Evolutionary conservation across 2,797 vertebrate species (phyloP).

Genomic region (Anguilla obscura): DNA sequence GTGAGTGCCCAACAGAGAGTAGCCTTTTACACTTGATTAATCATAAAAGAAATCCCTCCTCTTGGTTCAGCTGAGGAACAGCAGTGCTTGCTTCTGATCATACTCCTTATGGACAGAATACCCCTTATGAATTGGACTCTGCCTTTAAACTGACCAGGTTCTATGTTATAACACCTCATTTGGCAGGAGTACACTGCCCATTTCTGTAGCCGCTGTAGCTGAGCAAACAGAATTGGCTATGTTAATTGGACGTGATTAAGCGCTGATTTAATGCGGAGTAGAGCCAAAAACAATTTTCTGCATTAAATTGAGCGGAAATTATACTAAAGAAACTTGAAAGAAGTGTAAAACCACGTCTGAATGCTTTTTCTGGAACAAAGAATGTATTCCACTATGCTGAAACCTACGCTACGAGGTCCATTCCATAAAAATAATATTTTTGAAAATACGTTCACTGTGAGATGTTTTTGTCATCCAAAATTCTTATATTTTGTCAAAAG

Average conservation of each 20-base stretch:
- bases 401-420: neutral
- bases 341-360: neutral
- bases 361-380: neutral
- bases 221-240: neutral
- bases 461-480: neutral
- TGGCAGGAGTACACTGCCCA: neutral
- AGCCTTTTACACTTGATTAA: neutral
- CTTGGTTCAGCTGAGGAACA: neutral
- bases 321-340: neutral
- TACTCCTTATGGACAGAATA: neutral
- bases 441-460: neutral
- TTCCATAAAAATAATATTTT: neutral
- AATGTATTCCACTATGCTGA: neutral
- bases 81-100: neutral
- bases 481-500: neutral
- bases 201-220: neutral
- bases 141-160: neutral
- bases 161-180: neutral
- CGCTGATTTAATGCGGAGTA: neutral
- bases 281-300: neutral
- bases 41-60: neutral
- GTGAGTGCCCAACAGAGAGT: no score
- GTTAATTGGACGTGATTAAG: neutral
- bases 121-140: neutral
- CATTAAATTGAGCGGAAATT: neutral